Conservation (phyloP, 2,113 vertebrate species). For the Gallinago media region DNA sequence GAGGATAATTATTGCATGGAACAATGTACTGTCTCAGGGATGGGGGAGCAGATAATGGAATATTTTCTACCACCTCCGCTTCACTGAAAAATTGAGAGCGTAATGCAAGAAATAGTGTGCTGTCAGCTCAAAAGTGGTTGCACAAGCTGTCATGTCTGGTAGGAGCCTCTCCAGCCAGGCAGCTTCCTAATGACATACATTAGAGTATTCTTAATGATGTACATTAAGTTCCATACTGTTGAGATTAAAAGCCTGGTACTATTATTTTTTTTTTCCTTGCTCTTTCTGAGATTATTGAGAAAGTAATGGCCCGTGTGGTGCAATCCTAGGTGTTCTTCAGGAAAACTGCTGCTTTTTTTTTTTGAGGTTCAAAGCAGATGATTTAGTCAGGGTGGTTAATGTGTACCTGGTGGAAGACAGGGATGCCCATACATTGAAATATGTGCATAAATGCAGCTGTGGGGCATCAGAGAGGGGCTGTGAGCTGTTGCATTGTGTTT, state of each 20-base stretch:
- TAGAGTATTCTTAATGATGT: not conserved
- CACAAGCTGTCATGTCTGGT: not conserved
- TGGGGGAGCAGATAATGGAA: not conserved
- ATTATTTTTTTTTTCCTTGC: not conserved
- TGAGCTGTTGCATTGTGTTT: not conserved
- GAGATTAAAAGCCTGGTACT: not conserved
- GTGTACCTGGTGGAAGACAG: not conserved
- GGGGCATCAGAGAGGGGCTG: not conserved
- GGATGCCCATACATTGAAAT: not conserved
- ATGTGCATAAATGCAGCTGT: not conserved
- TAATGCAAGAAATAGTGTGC: not conserved
- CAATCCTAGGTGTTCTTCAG: not conserved
- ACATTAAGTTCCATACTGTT: not conserved
- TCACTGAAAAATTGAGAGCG: not conserved
- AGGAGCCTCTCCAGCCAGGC: constrained; percentile 11
- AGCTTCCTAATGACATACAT: not conserved
- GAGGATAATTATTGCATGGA: not conserved
- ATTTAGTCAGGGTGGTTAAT: not conserved
- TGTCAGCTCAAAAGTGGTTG: not conserved
- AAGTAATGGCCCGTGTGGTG: not conserved
- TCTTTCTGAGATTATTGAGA: not conserved
- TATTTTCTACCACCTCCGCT: constrained; percentile 1
- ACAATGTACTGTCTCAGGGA: not conserved
- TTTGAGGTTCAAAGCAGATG: not conserved
- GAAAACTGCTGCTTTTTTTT: not conserved